Conservation (phyloP, 2,113 vertebrate genomes). For the Pungitius pungitius region DNA sequence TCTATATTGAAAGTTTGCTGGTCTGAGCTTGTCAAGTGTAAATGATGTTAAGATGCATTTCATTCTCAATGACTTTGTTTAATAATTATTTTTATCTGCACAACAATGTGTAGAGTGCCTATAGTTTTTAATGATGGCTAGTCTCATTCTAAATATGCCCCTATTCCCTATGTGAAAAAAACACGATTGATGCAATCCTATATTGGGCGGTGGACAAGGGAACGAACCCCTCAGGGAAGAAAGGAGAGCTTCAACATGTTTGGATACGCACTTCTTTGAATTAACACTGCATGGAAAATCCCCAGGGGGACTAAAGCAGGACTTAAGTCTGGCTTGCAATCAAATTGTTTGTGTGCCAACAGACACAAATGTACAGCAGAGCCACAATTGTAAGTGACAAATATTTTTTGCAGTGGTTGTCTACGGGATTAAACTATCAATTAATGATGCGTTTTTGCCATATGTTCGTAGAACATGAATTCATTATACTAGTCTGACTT, state of each 20-base stretch:
- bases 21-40: not conserved
- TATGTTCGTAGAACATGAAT: conserved; percentile 19
- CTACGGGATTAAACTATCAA: conserved; percentile 2
- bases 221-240: conserved; percentile 51
- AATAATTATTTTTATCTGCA: conserved; percentile 21
- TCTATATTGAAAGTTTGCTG: not conserved
- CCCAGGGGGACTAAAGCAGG: conserved; percentile 45
- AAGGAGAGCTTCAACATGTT: conserved; percentile 21
- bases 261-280: conserved; percentile 37
- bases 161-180: conserved; percentile 39
- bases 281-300: conserved; percentile 57
- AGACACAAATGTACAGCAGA: conserved; percentile 20
- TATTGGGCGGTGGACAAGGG: conserved; percentile 32
- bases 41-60: not conserved
- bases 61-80: conserved; percentile 7
- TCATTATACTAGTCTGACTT: conserved; percentile 71
- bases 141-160: conserved; percentile 29
- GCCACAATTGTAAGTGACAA: conserved; percentile 5
- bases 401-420: not conserved
- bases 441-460: conserved; percentile 20
- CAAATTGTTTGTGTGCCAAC: conserved; percentile 17
- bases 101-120: not conserved
- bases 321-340: conserved; percentile 45
- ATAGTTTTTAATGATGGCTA: conserved; percentile 11
- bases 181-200: conserved; percentile 58